Evolutionary conservation across 2,797 vertebrate species (phyloP).

Genomic region (Cheirogaleus major): DNA sequence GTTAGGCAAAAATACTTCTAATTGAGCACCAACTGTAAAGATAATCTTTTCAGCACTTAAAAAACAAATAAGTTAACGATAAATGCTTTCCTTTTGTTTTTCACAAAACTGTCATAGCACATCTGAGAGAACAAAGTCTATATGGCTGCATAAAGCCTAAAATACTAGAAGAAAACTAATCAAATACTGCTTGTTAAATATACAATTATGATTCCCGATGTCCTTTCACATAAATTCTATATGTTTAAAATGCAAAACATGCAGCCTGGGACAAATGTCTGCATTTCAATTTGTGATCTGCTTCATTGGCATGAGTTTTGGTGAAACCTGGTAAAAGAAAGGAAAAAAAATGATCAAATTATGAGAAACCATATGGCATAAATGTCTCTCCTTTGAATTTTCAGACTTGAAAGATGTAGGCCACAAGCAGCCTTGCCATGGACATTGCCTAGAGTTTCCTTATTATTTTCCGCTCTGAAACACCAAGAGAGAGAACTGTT

Average conservation of each 20-base stretch:
- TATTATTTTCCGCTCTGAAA: not conserved
- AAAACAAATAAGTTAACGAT: slow-evolving; percentile 47
- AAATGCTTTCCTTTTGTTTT: slow-evolving; percentile 62
- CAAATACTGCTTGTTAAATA: slow-evolving; percentile 59
- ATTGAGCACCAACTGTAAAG: slow-evolving; percentile 64
- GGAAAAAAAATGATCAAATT: slow-evolving; percentile 53
- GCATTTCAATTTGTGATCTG: slow-evolving; percentile 88
- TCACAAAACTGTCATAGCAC: slow-evolving; percentile 70
- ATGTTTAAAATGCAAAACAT: slow-evolving; percentile 61
- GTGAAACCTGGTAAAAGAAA: slow-evolving; percentile 90
- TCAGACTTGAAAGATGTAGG: not conserved
- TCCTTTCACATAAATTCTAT: slow-evolving; percentile 65
- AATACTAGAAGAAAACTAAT: slow-evolving; percentile 74
- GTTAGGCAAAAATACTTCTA: slow-evolving; percentile 52
- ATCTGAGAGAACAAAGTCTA: slow-evolving; percentile 67
- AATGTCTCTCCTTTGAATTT: not conserved
- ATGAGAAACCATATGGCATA: not conserved
- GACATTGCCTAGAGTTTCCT: not conserved
- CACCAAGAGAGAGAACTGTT: not conserved
- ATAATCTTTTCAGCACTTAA: slow-evolving; percentile 54
- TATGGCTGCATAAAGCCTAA: slow-evolving; percentile 38
- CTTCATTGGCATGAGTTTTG: slow-evolving; percentile 92
- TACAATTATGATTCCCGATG: slow-evolving; percentile 66
- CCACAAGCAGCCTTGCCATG: not conserved
- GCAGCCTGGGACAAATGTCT: not conserved